Evolutionary conservation across 2,113 vertebrate species (phyloP), one percentile per base, ranked within the genome.

Genomic region (Heliornis fulica): DNA sequence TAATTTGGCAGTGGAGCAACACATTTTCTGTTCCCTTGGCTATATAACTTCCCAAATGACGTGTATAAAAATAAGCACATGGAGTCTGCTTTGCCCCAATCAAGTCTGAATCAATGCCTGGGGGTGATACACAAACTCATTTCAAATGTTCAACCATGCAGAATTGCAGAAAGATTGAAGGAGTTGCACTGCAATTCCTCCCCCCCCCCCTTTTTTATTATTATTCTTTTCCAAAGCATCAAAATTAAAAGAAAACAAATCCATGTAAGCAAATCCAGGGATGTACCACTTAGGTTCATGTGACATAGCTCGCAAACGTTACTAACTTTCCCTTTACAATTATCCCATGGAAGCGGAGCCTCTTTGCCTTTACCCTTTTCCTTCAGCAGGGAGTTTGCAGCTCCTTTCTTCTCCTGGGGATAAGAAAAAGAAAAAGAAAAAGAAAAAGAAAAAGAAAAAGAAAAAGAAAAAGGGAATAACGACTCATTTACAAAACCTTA

Each of bases 61-160:
- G 98, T 98, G 98, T 98, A 97, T 98, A 98, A 98, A 98, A 99
- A 99, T 99, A 99, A 99, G 99, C 98, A 98, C 98, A 98, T 98
- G 98, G 98, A 99, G 98, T 96, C 98, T 98, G 98, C 98, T 98
- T 99, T 98, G 98, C 98, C 99, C 98, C 99, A 99, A 98, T 99
- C 99, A 98, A 98, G 98, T 98, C 98, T 98, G 98, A 98, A 99
- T 99, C 99, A 98, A 96, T 96, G 98, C 99, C 99, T 96, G 96
- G 68, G 99, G 99, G 98, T 98, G 97, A 98, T 98, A 98, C 97
- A 98, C 98, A 98, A 99, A 98, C 98, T 99, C 98, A 99, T 99
- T 99, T 99, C 98, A 98, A 98, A 99, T 99, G 99, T 98, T 99
- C 98, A 99, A 96, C 99, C 99, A 99, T 98, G 99, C 99, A 99